Evolutionary conservation across 2,888 invertebrate genomes (phyloP), one percentile per base, ranked within the genome.

Genomic region (Ichneumoninae sp.): DNA sequence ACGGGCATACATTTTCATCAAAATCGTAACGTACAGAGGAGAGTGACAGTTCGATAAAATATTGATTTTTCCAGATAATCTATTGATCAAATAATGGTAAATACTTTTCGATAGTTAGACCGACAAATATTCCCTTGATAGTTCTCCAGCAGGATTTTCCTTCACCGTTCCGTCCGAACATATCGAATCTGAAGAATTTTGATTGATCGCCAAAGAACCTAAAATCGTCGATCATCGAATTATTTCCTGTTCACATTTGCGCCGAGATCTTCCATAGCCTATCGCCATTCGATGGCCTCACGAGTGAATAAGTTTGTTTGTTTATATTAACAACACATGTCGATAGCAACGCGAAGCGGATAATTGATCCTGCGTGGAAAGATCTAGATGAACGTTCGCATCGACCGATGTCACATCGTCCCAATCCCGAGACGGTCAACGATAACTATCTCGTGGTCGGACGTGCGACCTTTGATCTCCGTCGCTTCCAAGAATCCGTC

Each of bases 381-480:
- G 10, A 26, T 74, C 3, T 3, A 5, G 19, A 50, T 62, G 50
- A 65, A 75, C 65, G 33, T 62, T 52, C 6, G 1, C 10, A 65
- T 75, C 65, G 30, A 13, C 33, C 62, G 26, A 76, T 66, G 26
- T 40, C 7, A 60, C 44, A 52, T 76, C 40, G 5, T 66, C 36
- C 66, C 19, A 54, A 76, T 76, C 47, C 57, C 54, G 7, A 36
- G 62, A 68, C 71, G 52, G n/a, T 76, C 68, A 65, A 40, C 44
- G 77, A 69, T 77, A 77, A 84, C 80, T 77, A 65, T 69, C 60
- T 57, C 62, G 16, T 66, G 52, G 68, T 74, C 72, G 77, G 66
- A 33, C 77, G n/a, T 54, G 19, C 62, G 72, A 80, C 72, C 80
- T 84, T 84, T 80, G 80, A 80, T 84, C 80, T 84, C 54, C 13